Conservation (phyloP, 1,140 invertebrate species). For the Diorhabda elongata region DNA sequence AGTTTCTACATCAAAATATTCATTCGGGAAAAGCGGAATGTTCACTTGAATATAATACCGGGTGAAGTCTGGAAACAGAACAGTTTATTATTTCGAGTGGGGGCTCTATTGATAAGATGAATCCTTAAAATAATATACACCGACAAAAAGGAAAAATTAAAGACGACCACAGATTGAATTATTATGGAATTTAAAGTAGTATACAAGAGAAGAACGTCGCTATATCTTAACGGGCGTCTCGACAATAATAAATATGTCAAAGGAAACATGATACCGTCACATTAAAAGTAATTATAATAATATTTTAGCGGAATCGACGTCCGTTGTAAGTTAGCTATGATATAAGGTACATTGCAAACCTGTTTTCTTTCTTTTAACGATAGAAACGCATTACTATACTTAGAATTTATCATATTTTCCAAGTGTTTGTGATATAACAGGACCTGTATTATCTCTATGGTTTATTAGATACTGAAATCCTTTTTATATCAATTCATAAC, state of each 20-base stretch:
- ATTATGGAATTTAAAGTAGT: conserved; percentile 20
- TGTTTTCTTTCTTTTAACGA: conserved; percentile 10
- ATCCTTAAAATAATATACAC: conserved; percentile 4
- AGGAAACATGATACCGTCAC: conserved; percentile 36
- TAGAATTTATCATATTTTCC: conserved; percentile 16
- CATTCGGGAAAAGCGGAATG: too few species aligned
- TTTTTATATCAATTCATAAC: too few species aligned
- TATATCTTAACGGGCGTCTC: conserved; percentile 29
- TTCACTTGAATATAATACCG: too few species aligned
- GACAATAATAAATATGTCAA: conserved; percentile 39
- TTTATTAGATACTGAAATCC: too few species aligned
- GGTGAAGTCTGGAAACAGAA: too few species aligned
- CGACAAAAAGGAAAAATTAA: conserved; percentile 9
- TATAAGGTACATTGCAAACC: conserved; percentile 25
- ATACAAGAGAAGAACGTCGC: conserved; percentile 18
- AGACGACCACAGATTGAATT: conserved; percentile 17
- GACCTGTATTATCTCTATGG: not conserved
- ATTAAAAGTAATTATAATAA: conserved; percentile 43
- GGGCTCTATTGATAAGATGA: not conserved
- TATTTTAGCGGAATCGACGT: conserved; percentile 35
- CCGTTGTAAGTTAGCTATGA: conserved; percentile 33
- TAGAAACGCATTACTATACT: conserved; percentile 10
- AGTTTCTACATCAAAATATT: too few species aligned
- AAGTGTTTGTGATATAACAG: not conserved
- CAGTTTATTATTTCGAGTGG: not conserved